phyloP scores from a whole-genome alignment of 2,797 vertebrate species.

The Tympanoctomys barrerae region DNA sequence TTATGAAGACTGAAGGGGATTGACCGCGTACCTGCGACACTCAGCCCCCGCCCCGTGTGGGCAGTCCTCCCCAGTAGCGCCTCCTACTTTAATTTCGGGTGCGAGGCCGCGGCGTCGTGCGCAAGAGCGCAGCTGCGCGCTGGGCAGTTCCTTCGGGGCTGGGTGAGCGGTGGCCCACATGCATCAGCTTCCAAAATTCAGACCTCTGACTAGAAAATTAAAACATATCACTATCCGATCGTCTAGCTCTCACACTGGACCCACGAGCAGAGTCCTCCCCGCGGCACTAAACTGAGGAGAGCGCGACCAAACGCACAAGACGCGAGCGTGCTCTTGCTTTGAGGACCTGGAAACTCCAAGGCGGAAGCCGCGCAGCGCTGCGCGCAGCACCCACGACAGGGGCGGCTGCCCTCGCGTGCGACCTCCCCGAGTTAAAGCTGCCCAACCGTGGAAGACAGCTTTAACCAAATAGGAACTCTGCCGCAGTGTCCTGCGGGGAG shows the following conservation, averaged over 20 bases:
- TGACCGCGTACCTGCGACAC: neutral
- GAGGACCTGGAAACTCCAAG: slow-evolving; percentile 35
- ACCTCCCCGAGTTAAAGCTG: slow-evolving; percentile 70
- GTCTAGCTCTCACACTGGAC: neutral
- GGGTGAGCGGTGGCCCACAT: neutral
- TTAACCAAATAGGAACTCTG: slow-evolving; percentile 83
- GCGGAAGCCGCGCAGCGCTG: neutral
- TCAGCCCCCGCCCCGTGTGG: slow-evolving; percentile 35
- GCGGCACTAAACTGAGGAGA: neutral
- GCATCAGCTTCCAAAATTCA: slow-evolving; percentile 10
- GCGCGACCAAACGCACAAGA: neutral
- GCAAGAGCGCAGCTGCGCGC: neutral
- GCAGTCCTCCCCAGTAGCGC: slow-evolving; percentile 46
- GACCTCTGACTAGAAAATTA: neutral
- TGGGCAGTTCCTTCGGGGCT: slow-evolving; percentile 3
- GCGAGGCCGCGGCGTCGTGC: slow-evolving; percentile 45
- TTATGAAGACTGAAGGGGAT: slow-evolving; percentile 47
- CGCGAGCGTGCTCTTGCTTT: slow-evolving; percentile 3
- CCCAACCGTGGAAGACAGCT: slow-evolving; percentile 75
- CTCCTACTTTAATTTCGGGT: slow-evolving; percentile 59
- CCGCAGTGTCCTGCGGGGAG: slow-evolving; percentile 74
- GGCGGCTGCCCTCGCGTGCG: slow-evolving; percentile 52
- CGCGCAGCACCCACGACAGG: slow-evolving; percentile 50
- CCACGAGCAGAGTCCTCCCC: neutral
- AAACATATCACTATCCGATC: neutral